Evolutionary conservation across 2,888 invertebrate species (phyloP).

Genomic region (Plebejus melissa): DNA sequence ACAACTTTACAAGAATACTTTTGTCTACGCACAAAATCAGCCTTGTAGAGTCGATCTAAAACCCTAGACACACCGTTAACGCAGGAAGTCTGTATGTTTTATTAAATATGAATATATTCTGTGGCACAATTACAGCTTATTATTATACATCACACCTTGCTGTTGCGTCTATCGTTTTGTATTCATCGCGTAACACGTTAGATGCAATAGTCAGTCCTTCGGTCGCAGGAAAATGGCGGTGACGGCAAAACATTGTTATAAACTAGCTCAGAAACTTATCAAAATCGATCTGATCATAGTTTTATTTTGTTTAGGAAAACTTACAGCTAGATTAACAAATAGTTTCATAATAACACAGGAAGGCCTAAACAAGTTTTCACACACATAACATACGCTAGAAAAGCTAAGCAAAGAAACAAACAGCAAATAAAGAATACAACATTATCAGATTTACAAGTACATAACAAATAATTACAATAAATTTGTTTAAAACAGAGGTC

Average conservation of each 20-base stretch:
- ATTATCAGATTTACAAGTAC: too few species aligned
- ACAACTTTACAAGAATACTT: too few species aligned
- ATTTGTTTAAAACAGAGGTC: too few species aligned
- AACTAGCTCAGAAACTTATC: slow-evolving; percentile 45
- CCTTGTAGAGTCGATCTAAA: not conserved
- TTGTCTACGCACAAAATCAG: too few species aligned
- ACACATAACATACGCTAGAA: too few species aligned
- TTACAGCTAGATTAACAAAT: too few species aligned
- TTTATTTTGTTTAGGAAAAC: too few species aligned
- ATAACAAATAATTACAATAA: too few species aligned
- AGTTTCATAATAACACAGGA: too few species aligned
- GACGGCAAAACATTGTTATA: slow-evolving; percentile 60
- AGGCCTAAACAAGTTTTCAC: too few species aligned
- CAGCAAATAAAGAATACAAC: too few species aligned
- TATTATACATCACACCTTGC: slow-evolving; percentile 36
- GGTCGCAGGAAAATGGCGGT: slow-evolving; percentile 63
- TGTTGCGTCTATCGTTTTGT: slow-evolving; percentile 37
- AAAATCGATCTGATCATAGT: not conserved
- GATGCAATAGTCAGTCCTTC: slow-evolving; percentile 50
- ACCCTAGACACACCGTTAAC: slow-evolving; percentile 20
- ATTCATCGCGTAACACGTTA: slow-evolving; percentile 39
- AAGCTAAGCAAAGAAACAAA: too few species aligned
- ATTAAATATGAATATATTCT: slow-evolving; percentile 29
- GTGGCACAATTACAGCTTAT: slow-evolving; percentile 32
- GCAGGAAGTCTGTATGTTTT: slow-evolving; percentile 23